A percentile compares a stretch with the other conserved stretches of the same genome.
These are phyloP conservation scores for Apus apus DNA, from an alignment of 2,113 vertebrate species.

Conservation along the genomic window DNA sequence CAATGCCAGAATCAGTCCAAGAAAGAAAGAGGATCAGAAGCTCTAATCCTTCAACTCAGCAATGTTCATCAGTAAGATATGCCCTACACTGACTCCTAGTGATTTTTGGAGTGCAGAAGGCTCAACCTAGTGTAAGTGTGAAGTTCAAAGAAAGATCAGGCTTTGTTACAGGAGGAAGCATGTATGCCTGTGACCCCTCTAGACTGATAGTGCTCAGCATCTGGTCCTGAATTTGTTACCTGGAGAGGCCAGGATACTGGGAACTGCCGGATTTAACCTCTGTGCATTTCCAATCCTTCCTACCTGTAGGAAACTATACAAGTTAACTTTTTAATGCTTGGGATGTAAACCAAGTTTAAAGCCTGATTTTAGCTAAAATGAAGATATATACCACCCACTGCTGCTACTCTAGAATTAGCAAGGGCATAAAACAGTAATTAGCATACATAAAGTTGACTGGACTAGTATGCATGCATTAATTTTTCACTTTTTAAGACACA, in stretches of 20 bases:
- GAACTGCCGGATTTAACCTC: not conserved
- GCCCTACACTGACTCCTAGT: not conserved
- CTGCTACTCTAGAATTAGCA: not conserved
- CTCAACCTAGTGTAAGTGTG: not conserved
- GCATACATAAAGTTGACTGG: not conserved
- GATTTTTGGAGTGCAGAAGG: not conserved
- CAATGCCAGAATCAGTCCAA: not conserved
- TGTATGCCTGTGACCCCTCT: fast-evolving
- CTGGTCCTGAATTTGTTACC: not conserved
- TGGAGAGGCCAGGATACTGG: not conserved
- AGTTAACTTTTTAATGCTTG: not conserved
- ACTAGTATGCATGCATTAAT: not conserved
- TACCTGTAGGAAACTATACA: not conserved
- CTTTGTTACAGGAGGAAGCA: not conserved
- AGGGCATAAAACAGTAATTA: not conserved
- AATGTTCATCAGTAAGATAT: not conserved
- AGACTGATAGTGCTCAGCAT: not conserved
- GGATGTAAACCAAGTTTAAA: not conserved
- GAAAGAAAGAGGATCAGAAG: not conserved
- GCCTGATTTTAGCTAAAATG: not conserved
- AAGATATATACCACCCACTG: not conserved
- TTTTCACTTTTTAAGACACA: not conserved
- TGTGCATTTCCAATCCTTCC: not conserved
- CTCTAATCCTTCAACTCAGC: not conserved
- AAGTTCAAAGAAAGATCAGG: not conserved